Base-by-base conservation (phyloP, 1,140 invertebrate genomes). In the Heliconius eleuchia region DNA sequence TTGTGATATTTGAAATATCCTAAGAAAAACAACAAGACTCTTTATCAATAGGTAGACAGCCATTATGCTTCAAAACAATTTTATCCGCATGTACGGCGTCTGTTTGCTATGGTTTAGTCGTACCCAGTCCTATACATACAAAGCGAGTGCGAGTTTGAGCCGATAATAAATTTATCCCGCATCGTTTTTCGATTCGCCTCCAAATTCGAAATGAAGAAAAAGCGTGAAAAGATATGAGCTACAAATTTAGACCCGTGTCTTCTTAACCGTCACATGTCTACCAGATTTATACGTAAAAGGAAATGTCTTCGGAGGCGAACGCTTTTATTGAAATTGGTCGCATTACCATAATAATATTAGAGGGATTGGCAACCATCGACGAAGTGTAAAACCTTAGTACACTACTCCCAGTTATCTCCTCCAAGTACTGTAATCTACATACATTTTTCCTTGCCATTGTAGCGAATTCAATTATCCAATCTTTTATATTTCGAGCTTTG, bases 321-420 rank as follows among this genome's bases (percentile, higher is more conserved):
- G 89, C 90, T 92, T 92, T 93, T 93, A 93, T 93, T 92, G 90
- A 92, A 93, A 93, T 91, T 93, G 90, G 86, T 83, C 83, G 84
- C 85, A 93, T 93, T 93, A 91, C 89, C 91, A 93, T 93, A 93
- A 93, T 92, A 92, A 89, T 93, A 93, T 92, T 92, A 92, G 86
- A 89, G 86, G 90, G 90, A 93, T 92, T 91, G 90, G 90, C 90
- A 91, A 87, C 87, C 85, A 93, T 91, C 87, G 89, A 78, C 86
- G 88, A 86, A 89, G 88, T 91, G 90, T 92, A 89, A 91, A 90
- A 91, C 88, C 89, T 90, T 86, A 87, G 88, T 88, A 88, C 90
- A 90, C 85, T 86, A 87, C 87, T 83, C 86, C 81, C 85, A 86
- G 87, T 87, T 91, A 88, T 86, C 87, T 86, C 84, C 82, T 85